phyloP scores from a whole-genome alignment of 1,140 invertebrate species.

The Drosophila melanica region DNA sequence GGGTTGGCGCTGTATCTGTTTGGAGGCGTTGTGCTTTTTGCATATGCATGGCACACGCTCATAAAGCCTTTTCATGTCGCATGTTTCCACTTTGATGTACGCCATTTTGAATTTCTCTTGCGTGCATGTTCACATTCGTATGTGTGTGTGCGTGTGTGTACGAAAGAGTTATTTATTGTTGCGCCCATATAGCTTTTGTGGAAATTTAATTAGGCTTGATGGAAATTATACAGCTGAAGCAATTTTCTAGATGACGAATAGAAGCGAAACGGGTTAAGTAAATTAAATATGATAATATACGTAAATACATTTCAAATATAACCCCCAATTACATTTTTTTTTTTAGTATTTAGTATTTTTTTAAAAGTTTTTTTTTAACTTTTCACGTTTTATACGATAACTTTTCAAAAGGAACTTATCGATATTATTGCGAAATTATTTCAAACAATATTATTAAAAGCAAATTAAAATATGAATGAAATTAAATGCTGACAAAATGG shows the following conservation, averaged over 20 bases:
- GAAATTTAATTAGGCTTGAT: constrained; percentile 42
- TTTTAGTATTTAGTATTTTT: too few species aligned
- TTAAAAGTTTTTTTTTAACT: too few species aligned
- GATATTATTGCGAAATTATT: too few species aligned
- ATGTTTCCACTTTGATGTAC: constrained; percentile 64
- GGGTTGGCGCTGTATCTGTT: constrained; percentile 11
- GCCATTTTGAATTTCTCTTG: constrained; percentile 72
- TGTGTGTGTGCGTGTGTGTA: constrained; percentile 23
- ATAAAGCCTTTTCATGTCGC: constrained; percentile 74
- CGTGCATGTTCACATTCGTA: background rate
- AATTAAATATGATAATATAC: too few species aligned
- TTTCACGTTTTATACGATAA: too few species aligned
- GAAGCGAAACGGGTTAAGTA: background rate
- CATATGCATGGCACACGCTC: constrained; percentile 59
- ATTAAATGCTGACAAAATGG: too few species aligned
- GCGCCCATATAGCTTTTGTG: constrained; percentile 42
- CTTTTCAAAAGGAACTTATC: too few species aligned
- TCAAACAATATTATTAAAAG: too few species aligned
- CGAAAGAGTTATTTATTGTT: constrained; percentile 60
- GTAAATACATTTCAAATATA: too few species aligned
- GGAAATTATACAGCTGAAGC: constrained; percentile 44
- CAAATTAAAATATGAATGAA: too few species aligned
- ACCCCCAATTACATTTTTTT: too few species aligned
- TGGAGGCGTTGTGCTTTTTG: constrained; percentile 45
- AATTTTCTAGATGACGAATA: constrained; percentile 22